Base-by-base conservation (phyloP, 1,140 invertebrate species). In the Drosophila erecta region DNA sequence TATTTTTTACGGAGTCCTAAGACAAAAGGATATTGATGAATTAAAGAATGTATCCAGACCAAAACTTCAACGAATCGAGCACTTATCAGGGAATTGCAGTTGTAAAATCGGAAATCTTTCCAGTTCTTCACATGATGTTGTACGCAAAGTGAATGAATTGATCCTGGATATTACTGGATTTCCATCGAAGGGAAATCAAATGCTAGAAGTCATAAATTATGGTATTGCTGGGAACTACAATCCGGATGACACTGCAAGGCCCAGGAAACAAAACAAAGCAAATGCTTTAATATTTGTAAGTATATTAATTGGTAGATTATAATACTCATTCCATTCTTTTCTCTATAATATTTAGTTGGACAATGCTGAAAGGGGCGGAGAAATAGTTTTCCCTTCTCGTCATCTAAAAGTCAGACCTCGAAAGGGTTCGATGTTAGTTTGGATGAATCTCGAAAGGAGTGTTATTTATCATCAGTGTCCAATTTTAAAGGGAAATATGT, bases 161-260 rank as follows among this genome's bases (percentile, higher is more conserved):
- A 55, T 69, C 12, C 15, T 15, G 1, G 65, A 46, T 14, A 1
- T 46, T n/a, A 69, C 22, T n/a, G 65, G 40, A 15, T 5, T 46
- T 5, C 1, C 20, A 17, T 12, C 12, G 11, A 20, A 55, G 10
- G 15, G 10, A 11, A 38, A 67, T 12, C 6, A 38, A 15, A 15
- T 37, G 15, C 8, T 69, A 5, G 22, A 69, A 11, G 62, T 69
- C 11, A 15, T 69, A 2, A 69, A 69, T 69, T 69, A 69, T 33
- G 65, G 62, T 3, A 4, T 67, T 1, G 47, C 65, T n/a, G 65
- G 65, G 10, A 55, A 46, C n/a, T 69, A 69, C 33, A 54, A 69
- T 44, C 62, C 33, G 4, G 62, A 69, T 12, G 49, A 55, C 11
- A 67, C 46, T 14, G 14, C 6, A 11, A 22, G 24, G 0, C 46